Evolutionary conservation across 1,140 invertebrate species (phyloP), one percentile per base, ranked within the genome.

Genomic region (Anadara kagoshimensis): DNA sequence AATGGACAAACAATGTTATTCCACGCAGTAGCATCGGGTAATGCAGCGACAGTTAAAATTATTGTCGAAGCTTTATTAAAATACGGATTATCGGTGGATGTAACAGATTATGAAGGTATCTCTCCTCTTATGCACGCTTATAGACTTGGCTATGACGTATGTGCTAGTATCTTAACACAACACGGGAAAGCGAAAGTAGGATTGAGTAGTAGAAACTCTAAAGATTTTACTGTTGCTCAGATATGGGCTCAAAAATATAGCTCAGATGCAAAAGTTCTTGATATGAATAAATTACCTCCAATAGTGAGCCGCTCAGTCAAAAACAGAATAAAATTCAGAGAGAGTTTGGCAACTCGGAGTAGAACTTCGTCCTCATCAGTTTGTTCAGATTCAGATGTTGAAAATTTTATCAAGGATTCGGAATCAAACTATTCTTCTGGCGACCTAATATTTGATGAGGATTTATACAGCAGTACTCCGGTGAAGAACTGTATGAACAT

Each of bases 141-240:
- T 16, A 69, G 74, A 16, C 72, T 79, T 12, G 73, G 73, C 26
- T 65, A 78, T 61, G 80, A 79, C 36, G 69, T 79, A 0, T 79
- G 78, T 69, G 72, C 76, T 16, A 80, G 78, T 62, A 80, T 82
- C 24, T 63, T 82, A 4, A 73, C 76, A 4, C 69, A 69, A 44
- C 67, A 78, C 36, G 79, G 79, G 0, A 76, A 76, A 29, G 76
- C 79, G 49, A 81, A 78, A 61, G 68, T 78, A 47, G 79, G 79
- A 54, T 29, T 78, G 5, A 44, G 67, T 20, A 58, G 73, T 26
- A 73, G 44, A 29, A 73, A 78, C 36, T 66, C 66, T 14, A 70
- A 76, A 66, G 73, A 76, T 66, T 75, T 77, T 58, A 67, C 61
- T 16, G 73, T 53, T 63, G 69, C 56, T 14, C 74, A 78, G 47